phyloP scores from a whole-genome alignment of 2,888 invertebrate genomes.

The Agrypnus murinus region DNA sequence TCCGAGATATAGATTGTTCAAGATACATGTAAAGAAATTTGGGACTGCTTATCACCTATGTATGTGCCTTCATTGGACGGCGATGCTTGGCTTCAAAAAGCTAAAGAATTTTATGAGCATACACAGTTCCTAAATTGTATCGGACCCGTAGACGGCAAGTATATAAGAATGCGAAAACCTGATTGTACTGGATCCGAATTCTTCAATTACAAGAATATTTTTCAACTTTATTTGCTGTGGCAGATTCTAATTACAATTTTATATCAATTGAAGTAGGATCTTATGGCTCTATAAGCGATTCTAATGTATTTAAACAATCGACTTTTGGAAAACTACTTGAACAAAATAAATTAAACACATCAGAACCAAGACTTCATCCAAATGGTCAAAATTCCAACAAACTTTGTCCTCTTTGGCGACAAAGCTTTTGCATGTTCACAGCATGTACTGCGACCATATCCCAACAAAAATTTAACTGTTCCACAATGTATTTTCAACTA shows the following conservation, averaged over 20 bases:
- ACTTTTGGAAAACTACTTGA: conserved; percentile 1
- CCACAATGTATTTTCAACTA: conserved; percentile 13
- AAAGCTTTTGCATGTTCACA: not conserved
- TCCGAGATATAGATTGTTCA: conserved; percentile 56
- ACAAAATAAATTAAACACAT: not conserved
- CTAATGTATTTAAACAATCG: conserved; percentile 14
- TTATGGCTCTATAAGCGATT: conserved; percentile 10
- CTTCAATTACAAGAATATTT: too few relatives aligned
- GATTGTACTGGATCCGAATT: too few relatives aligned
- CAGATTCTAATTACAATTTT: conserved; percentile 13
- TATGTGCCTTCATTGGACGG: conserved; percentile 16
- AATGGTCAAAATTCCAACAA: not conserved
- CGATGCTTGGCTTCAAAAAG: too few relatives aligned
- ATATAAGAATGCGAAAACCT: conserved; percentile 11
- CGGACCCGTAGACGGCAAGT: conserved; percentile 13
- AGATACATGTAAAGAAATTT: conserved; percentile 58
- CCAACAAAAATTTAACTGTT: not conserved
- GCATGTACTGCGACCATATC: conserved; percentile 5
- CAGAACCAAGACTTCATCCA: not conserved
- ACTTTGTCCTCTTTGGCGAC: not conserved
- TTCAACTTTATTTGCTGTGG: not conserved
- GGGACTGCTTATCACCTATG: conserved; percentile 51
- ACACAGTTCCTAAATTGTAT: conserved; percentile 51
- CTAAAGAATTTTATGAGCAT: conserved; percentile 44
- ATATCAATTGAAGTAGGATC: conserved; percentile 6